Conservation (phyloP, 1,140 invertebrate species). For the Drosophila kikkawai region DNA sequence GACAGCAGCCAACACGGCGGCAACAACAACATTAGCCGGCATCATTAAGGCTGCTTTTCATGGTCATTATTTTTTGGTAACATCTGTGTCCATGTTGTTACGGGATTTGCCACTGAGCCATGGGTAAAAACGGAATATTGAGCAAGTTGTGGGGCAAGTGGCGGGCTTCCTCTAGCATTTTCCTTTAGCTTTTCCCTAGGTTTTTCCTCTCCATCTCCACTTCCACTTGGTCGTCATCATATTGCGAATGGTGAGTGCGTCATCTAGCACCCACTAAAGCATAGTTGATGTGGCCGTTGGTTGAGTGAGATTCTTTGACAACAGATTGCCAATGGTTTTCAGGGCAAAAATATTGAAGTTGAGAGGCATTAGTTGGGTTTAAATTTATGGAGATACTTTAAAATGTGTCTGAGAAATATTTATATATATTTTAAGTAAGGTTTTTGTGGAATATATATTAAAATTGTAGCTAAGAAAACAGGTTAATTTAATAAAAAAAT, state of each 20-base stretch:
- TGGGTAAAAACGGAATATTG: constrained; percentile 28
- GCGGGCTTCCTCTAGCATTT: constrained; percentile 11
- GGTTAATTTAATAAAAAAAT: no score
- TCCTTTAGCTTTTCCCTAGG: constrained; percentile 10
- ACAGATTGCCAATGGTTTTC: constrained; percentile 59
- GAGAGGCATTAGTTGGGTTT: background rate
- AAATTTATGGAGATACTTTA: background rate
- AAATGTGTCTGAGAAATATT: background rate
- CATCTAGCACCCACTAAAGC: constrained; percentile 81
- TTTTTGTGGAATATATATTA: background rate
- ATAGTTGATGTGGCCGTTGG: constrained; percentile 56
- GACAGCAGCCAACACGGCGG: constrained; percentile 44
- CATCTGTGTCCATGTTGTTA: constrained; percentile 81
- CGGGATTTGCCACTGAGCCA: constrained; percentile 69
- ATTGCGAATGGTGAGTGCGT: constrained; percentile 69
- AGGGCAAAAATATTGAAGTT: constrained; percentile 2
- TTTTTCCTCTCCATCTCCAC: constrained; percentile 1
- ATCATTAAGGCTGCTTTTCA: constrained; percentile 85
- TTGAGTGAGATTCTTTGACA: constrained; percentile 43
- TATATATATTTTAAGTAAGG: no score
- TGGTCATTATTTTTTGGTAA: constrained; percentile 85
- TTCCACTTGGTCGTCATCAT: constrained; percentile 64
- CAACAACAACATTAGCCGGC: constrained; percentile 80
- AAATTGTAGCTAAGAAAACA: no score
- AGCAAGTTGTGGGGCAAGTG: constrained; percentile 30